phyloP scores from a whole-genome alignment of 2,797 vertebrate genomes.

The Rhinichthys osculus region DNA sequence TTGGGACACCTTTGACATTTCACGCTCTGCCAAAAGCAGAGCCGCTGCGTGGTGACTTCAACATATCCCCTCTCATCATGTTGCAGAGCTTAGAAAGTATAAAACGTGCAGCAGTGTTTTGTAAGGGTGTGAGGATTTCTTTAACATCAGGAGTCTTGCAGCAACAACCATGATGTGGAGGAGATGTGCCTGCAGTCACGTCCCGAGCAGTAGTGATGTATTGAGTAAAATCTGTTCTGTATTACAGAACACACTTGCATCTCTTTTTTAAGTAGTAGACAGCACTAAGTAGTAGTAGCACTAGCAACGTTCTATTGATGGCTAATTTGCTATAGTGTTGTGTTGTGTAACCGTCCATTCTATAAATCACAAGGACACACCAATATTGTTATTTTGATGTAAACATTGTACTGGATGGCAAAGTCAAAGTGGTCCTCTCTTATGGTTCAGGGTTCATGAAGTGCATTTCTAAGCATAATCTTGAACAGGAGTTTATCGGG shows the following conservation, averaged over 20 bases:
- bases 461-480: not conserved
- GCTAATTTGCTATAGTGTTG: not conserved
- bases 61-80: not conserved
- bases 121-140: conserved; percentile 24
- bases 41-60: not conserved
- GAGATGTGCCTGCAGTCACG: conserved; percentile 67
- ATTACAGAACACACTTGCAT: not conserved
- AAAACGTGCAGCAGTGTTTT: conserved; percentile 45
- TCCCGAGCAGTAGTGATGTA: conserved; percentile 6
- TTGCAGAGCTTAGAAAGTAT: not conserved
- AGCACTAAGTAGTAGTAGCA: too few relatives aligned
- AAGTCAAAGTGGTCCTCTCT: not conserved
- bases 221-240: not conserved
- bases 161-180: conserved; percentile 31
- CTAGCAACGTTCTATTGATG: not conserved
- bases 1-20: conserved; percentile 76
- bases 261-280: not conserved
- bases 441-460: not conserved
- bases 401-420: not conserved
- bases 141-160: conserved; percentile 39
- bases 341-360: not conserved
- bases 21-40: conserved; percentile 11
- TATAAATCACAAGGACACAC: not conserved
- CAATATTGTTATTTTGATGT: not conserved
- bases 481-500: not conserved